These are phyloP conservation scores for Gracilinanus agilis DNA, from an alignment of 2,113 vertebrate genomes.

Conservation along the genomic window DNA sequence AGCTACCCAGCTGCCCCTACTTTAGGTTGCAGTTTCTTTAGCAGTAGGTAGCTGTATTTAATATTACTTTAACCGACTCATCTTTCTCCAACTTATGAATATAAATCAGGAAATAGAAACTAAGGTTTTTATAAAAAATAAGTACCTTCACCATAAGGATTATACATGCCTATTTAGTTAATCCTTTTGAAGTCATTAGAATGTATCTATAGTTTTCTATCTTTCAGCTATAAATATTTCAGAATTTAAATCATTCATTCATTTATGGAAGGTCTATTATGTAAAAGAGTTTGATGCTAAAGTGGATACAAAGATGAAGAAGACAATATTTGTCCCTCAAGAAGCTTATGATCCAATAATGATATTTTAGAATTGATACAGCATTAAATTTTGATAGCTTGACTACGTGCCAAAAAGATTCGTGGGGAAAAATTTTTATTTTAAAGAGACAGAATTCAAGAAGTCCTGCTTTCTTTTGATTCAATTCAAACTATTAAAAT, in stretches of 20 bases:
- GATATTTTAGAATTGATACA: background rate
- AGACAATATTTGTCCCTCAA: background rate
- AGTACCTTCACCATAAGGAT: background rate
- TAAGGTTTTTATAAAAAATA: background rate
- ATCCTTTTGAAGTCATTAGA: background rate
- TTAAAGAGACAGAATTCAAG: background rate
- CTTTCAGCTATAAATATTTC: background rate
- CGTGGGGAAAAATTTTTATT: background rate
- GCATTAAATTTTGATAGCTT: background rate
- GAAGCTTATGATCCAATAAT: background rate
- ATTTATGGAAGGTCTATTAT: background rate
- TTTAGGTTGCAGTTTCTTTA: too few relatives aligned
- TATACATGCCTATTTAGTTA: background rate
- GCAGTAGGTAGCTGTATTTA: conserved; percentile 18
- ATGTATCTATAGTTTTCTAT: background rate
- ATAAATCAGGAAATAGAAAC: background rate
- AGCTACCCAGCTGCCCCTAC: too few relatives aligned
- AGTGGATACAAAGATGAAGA: background rate
- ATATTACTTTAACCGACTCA: conserved; percentile 31
- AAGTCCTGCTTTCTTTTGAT: background rate
- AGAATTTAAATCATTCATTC: background rate
- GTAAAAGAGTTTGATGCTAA: background rate
- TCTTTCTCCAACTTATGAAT: background rate
- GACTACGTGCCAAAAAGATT: background rate
- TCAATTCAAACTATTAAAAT: background rate